A percentile compares a stretch with the other conserved stretches of the same genome.
phyloP scores from a whole-genome alignment of 2,797 vertebrate genomes.

The Cossypha dichroa region DNA sequence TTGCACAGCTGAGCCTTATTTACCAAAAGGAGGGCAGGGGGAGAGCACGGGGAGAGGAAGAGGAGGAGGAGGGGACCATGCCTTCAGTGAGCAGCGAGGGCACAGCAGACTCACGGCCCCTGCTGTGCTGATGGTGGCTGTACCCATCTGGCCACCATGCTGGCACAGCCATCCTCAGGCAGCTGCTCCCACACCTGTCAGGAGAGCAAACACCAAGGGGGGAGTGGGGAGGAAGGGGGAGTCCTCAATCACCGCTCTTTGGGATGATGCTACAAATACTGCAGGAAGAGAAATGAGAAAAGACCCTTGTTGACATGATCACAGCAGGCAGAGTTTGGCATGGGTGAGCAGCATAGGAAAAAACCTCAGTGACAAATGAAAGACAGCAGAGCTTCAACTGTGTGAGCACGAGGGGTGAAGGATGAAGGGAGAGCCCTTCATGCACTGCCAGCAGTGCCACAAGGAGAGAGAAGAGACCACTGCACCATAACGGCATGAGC shows the following conservation, averaged over 20 bases:
- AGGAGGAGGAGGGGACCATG: neutral
- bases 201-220: rapidly evolving
- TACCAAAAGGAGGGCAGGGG: neutral
- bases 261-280: neutral
- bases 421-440: neutral
- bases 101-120: neutral
- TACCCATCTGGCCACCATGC: neutral
- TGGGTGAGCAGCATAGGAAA: neutral
- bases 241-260: rapidly evolving
- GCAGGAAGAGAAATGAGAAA: neutral
- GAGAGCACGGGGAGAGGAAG: neutral
- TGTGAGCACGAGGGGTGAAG: neutral
- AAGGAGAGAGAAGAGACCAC: neutral
- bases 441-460: neutral
- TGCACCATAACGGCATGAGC: rapidly evolving
- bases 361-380: neutral
- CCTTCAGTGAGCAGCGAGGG: rapidly evolving
- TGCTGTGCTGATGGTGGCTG: neutral
- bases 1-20: neutral
- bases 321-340: conserved; percentile 4
- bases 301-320: neutral
- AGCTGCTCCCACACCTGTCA: neutral
- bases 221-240: rapidly evolving
- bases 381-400: neutral
- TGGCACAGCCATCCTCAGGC: neutral